Conservation (phyloP, 2,888 invertebrate species). For the Lasioglossum figueresi region DNA sequence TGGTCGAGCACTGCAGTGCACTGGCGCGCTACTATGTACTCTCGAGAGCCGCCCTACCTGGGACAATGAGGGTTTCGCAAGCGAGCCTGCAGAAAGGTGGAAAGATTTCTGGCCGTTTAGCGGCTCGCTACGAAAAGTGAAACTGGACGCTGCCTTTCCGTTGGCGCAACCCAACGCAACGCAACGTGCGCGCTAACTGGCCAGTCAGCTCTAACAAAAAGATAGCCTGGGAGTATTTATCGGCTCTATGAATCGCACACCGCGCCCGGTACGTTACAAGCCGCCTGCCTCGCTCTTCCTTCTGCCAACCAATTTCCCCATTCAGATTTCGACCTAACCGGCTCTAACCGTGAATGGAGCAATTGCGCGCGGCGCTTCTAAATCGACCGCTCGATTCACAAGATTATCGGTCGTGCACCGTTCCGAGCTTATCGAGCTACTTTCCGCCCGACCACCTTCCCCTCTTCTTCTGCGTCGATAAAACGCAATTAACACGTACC, state of each 20-base stretch:
- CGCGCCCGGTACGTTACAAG: constrained; percentile 16
- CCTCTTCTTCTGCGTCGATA: background rate
- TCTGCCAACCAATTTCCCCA: constrained; percentile 47
- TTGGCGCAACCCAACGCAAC: constrained; percentile 55
- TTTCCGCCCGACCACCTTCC: background rate
- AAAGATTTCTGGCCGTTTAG: constrained; percentile 76
- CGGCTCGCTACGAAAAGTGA: constrained; percentile 80
- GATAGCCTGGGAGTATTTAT: constrained; percentile 34
- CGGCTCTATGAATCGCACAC: constrained; percentile 34
- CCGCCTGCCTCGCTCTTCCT: constrained; percentile 29
- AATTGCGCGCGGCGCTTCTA: background rate
- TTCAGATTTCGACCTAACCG: constrained; percentile 35
- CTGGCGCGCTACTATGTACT: background rate
- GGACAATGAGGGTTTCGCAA: constrained; percentile 76
- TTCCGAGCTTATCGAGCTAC: background rate
- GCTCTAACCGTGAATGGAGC: constrained; percentile 45
- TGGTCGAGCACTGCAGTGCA: background rate
- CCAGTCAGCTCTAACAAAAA: background rate
- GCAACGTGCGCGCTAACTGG: constrained; percentile 9
- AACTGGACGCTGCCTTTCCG: constrained; percentile 69
- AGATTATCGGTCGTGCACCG: background rate
- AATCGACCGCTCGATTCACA: background rate
- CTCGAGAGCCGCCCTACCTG: constrained; percentile 23
- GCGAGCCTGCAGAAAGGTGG: constrained; percentile 20
- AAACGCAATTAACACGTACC: background rate